These are phyloP conservation scores for Microctonus hyperodae DNA, from an alignment of 2,888 invertebrate genomes.

Conservation along the genomic window DNA sequence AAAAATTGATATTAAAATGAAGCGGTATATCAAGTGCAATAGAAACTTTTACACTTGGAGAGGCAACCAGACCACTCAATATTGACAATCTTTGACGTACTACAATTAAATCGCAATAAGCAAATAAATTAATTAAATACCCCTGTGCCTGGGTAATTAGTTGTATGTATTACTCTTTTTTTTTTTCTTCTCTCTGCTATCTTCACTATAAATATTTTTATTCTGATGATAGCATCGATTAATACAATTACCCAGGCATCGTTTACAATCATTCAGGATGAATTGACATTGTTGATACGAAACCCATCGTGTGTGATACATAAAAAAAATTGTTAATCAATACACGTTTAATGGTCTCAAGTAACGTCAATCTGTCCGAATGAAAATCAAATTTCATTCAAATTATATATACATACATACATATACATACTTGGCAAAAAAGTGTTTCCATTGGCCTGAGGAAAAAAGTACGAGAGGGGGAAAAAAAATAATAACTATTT, in stretches of 20 bases:
- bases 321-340: not conserved
- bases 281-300: not conserved
- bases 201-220: not conserved
- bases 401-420: not conserved
- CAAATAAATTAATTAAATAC: slow-evolving; percentile 25
- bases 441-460: slow-evolving; percentile 35
- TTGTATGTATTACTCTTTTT: not conserved
- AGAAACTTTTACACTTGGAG: not conserved
- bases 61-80: slow-evolving; percentile 46
- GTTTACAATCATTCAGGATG: not conserved
- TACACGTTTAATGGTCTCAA: not conserved
- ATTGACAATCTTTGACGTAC: slow-evolving; percentile 55
- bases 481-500: slow-evolving; percentile 10
- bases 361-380: not conserved
- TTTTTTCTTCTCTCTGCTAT: slow-evolving; percentile 7
- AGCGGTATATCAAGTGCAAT: slow-evolving; percentile 12
- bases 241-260: slow-evolving; percentile 9
- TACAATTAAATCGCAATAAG: slow-evolving; percentile 41
- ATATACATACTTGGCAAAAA: slow-evolving; percentile 2
- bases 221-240: slow-evolving; percentile 16
- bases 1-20: slow-evolving; percentile 10
- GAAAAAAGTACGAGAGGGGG: too few relatives aligned
- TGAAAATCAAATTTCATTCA: not conserved
- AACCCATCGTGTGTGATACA: slow-evolving; percentile 16
- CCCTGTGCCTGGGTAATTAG: not conserved